A percentile compares a stretch with the other conserved stretches of the same genome.
Conservation (phyloP, 2,113 vertebrate species). For the Tenrec ecaudatus region DNA sequence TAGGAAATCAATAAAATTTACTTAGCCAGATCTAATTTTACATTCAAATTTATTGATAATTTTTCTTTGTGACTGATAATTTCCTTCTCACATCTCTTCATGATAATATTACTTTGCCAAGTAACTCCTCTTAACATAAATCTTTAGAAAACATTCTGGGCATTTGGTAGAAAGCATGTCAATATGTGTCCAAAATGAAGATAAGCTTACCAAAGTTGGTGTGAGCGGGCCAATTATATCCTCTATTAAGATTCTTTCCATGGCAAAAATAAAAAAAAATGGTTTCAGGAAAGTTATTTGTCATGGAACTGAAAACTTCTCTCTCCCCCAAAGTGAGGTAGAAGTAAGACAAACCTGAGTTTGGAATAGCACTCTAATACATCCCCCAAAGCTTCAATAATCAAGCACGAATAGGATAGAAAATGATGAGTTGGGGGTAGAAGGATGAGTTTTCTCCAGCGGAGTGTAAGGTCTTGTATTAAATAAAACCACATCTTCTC, state of each 20-base stretch:
- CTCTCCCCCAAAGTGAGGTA: neutral
- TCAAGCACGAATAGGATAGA: neutral
- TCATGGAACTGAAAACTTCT: slow-evolving; percentile 8
- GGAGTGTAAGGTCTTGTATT: neutral
- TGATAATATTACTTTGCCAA: slow-evolving; percentile 43
- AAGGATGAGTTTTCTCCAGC: neutral
- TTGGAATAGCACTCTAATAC: neutral
- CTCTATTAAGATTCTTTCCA: neutral
- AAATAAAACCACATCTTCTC: neutral
- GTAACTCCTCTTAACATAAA: neutral
- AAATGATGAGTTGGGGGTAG: neutral
- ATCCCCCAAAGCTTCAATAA: neutral
- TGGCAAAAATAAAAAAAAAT: neutral
- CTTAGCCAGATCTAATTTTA: slow-evolving; percentile 47
- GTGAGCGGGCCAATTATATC: neutral
- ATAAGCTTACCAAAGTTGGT: neutral
- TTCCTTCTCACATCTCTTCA: slow-evolving; percentile 21
- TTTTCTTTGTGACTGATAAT: slow-evolving; percentile 25
- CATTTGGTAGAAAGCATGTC: neutral
- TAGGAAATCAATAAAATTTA: slow-evolving; percentile 65
- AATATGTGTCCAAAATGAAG: neutral
- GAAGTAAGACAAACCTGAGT: neutral
- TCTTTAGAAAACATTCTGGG: neutral
- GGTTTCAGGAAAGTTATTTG: neutral
- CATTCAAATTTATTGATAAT: slow-evolving; percentile 44